Percentiles rank a stretch among this genome's conserved stretches.
phyloP scores from a whole-genome alignment of 2,888 invertebrate species.

The Arenicola marina region DNA sequence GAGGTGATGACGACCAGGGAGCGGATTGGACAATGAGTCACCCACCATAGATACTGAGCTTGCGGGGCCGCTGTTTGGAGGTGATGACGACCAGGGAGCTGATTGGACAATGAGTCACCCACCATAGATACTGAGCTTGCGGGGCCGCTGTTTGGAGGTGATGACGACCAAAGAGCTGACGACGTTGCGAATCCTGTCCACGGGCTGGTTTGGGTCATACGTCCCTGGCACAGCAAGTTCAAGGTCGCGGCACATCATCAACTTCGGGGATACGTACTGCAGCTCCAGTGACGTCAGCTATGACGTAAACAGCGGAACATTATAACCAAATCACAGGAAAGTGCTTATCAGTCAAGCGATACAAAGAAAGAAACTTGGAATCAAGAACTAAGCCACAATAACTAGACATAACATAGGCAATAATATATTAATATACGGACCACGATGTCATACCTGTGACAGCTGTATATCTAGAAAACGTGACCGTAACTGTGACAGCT shows the following conservation, averaged over 20 bases:
- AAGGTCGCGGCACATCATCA: conserved; percentile 85
- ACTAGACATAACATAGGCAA: too few species aligned
- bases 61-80: conserved; percentile 96
- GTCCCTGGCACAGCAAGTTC: conserved; percentile 98
- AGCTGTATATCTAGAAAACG: too few species aligned
- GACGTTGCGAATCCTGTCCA: conserved; percentile 82
- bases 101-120: too few species aligned
- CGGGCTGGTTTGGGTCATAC: conserved; percentile 84
- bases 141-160: conserved; percentile 95
- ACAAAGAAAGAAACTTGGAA: background rate
- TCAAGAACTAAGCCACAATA: too few species aligned
- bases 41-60: conserved; percentile 80
- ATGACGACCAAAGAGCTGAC: conserved; percentile 91
- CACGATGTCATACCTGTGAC: too few species aligned
- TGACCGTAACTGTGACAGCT: too few species aligned
- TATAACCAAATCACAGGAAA: too few species aligned
- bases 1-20: conserved; percentile 93
- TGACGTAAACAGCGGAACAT: conserved; percentile 14
- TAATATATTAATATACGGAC: too few species aligned
- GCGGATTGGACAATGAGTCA: too few species aligned
- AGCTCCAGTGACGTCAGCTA: conserved; percentile 63
- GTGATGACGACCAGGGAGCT: conserved; percentile 91
- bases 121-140: conserved; percentile 87
- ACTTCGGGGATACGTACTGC: conserved; percentile 93
- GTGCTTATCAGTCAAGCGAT: too few species aligned